Evolutionary conservation across 2,797 vertebrate species (phyloP).

Genomic region (Discoglossus pictus): DNA sequence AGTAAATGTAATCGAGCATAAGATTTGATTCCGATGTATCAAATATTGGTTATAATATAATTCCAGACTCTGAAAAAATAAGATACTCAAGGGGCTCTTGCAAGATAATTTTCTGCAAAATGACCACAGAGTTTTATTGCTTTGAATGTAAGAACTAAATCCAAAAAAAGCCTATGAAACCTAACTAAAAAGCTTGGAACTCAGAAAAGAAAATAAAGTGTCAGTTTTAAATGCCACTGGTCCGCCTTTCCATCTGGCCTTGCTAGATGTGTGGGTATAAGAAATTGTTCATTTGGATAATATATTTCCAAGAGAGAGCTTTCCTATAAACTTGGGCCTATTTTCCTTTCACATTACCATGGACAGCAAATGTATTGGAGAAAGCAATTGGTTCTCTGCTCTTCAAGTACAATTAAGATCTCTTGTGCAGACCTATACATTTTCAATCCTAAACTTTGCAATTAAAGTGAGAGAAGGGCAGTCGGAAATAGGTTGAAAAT

Average conservation of each 20-base stretch:
- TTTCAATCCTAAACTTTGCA: slow-evolving; percentile 27
- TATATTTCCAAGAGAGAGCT: slow-evolving; percentile 53
- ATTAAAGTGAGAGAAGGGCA: slow-evolving; percentile 45
- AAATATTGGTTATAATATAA: no score
- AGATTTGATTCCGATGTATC: no score
- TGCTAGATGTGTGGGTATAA: slow-evolving; percentile 49
- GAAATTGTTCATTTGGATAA: slow-evolving; percentile 51
- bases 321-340: slow-evolving; percentile 37
- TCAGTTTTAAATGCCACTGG: slow-evolving; percentile 17
- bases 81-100: no score
- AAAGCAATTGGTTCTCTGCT: slow-evolving; percentile 44
- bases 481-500: slow-evolving; percentile 36
- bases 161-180: no score
- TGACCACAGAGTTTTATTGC: no score
- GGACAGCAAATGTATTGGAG: slow-evolving; percentile 23
- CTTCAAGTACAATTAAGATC: slow-evolving; percentile 21
- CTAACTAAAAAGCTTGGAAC: slow-evolving; percentile 14
- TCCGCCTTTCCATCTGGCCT: slow-evolving; percentile 51
- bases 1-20: no score
- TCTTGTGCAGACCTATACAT: slow-evolving; percentile 23
- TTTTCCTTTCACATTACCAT: slow-evolving; percentile 46
- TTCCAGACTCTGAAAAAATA: no score
- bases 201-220: slow-evolving; percentile 35
- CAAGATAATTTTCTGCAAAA: no score
- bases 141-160: no score